Percentiles rank a stretch among this genome's conserved stretches.
Conservation (phyloP, 2,797 vertebrate species). For the Ciconia nigra region DNA sequence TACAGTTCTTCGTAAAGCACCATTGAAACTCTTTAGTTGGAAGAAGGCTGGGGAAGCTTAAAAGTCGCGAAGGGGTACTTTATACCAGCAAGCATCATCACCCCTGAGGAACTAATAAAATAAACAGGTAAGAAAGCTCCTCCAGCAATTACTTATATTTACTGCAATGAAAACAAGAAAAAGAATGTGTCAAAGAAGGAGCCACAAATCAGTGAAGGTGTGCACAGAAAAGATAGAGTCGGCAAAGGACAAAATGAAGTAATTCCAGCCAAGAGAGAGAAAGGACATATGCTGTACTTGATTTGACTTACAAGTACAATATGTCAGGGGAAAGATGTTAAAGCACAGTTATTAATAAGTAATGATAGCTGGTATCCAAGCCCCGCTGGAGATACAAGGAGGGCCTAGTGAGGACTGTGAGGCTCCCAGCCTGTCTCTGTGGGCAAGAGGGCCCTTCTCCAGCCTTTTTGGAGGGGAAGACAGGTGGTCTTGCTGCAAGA, state of each 20-base stretch:
- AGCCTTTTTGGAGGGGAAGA: neutral
- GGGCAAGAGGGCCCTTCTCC: neutral
- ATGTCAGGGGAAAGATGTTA: neutral
- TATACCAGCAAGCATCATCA: neutral
- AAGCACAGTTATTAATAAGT: conserved; percentile 1
- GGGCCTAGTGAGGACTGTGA: fast-evolving
- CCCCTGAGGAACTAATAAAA: neutral
- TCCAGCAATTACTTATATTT: neutral
- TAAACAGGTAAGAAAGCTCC: neutral
- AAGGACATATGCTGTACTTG: neutral
- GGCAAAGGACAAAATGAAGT: neutral
- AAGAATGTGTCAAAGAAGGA: neutral
- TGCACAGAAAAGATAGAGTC: neutral
- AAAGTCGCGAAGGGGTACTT: neutral
- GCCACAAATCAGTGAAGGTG: neutral
- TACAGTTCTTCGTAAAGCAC: neutral
- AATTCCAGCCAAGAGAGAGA: neutral
- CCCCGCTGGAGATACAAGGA: neutral
- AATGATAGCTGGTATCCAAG: neutral
- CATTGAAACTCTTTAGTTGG: neutral
- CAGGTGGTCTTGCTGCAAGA: neutral
- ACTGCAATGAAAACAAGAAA: neutral
- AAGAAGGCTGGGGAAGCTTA: neutral
- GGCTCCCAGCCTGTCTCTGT: neutral
- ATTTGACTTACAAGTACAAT: neutral